Conservation (phyloP, 2,888 invertebrate species). For the Erebia ligea region DNA sequence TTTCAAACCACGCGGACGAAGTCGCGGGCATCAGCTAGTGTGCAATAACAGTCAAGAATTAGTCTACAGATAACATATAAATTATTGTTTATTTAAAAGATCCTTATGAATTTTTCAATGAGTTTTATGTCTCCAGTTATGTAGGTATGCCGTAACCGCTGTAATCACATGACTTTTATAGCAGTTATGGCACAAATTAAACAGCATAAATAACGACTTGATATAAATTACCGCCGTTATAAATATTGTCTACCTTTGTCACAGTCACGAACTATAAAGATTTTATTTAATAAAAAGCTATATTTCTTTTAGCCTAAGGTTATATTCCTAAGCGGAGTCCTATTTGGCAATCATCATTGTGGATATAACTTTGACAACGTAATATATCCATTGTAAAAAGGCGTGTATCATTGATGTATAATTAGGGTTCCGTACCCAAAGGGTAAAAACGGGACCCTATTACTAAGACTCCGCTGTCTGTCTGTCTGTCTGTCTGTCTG, state of each 20-base stretch:
- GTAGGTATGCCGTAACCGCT: constrained; percentile 19
- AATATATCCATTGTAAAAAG: too few species aligned
- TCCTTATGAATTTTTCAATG: constrained; percentile 11
- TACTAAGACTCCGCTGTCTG: too few species aligned
- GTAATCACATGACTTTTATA: constrained; percentile 16
- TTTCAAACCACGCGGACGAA: too few species aligned
- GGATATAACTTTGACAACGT: not conserved
- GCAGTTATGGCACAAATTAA: constrained; percentile 22
- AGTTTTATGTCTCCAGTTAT: constrained; percentile 20
- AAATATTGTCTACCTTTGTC: constrained; percentile 25
- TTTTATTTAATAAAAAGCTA: constrained; percentile 18
- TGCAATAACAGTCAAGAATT: not conserved
- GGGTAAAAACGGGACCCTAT: too few species aligned
- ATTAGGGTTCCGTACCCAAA: too few species aligned
- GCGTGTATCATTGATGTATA: too few species aligned
- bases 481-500: too few species aligned
- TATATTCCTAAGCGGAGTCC: not conserved
- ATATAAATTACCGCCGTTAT: constrained; percentile 22
- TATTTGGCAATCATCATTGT: not conserved
- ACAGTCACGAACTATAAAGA: constrained; percentile 16
- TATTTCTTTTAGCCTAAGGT: not conserved
- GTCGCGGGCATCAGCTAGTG: too few species aligned
- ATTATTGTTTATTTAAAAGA: not conserved
- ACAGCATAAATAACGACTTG: constrained; percentile 20
- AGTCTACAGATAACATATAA: not conserved